These are phyloP conservation scores for Parnassius smintheus DNA, from an alignment of 2,888 invertebrate genomes.

Conservation along the genomic window DNA sequence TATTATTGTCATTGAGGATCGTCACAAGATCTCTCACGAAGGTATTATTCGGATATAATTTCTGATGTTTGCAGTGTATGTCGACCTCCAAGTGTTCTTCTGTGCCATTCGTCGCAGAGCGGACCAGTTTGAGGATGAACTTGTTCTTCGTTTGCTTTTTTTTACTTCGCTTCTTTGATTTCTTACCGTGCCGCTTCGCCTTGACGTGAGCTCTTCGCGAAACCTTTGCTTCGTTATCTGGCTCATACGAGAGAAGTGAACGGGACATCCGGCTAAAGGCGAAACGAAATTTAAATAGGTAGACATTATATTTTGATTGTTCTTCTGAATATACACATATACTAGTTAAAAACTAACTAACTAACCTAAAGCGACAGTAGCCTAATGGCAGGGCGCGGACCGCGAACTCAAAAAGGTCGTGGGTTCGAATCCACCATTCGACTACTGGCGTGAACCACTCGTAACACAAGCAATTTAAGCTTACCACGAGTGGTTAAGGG, in stretches of 20 bases:
- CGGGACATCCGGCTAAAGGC: constrained; percentile 56
- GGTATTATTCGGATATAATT: constrained; percentile 60
- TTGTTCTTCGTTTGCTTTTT: constrained; percentile 53
- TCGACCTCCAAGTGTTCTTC: constrained; percentile 66
- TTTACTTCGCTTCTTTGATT: constrained; percentile 36
- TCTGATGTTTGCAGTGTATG: constrained; percentile 55
- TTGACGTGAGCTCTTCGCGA: constrained; percentile 36
- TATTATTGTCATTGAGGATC: constrained; percentile 60
- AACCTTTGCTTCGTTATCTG: constrained; percentile 27
- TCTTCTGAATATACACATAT: no score
- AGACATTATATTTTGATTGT: no score
- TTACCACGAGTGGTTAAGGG: no score
- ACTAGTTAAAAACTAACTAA: no score
- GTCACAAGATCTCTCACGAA: constrained; percentile 68
- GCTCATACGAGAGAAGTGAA: constrained; percentile 54
- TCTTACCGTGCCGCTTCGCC: constrained; percentile 34
- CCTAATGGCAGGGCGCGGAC: no score
- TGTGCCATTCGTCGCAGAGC: constrained; percentile 43
- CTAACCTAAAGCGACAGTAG: no score
- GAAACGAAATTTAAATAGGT: no score
- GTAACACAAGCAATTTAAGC: no score
- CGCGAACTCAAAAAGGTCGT: no score
- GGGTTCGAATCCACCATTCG: no score
- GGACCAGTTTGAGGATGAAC: constrained; percentile 58
- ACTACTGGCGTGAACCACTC: no score